A percentile compares a stretch with the other conserved stretches of the same genome.
These are phyloP conservation scores for Gambelia wislizenii DNA, from an alignment of 2,797 vertebrate genomes.

Conservation along the genomic window DNA sequence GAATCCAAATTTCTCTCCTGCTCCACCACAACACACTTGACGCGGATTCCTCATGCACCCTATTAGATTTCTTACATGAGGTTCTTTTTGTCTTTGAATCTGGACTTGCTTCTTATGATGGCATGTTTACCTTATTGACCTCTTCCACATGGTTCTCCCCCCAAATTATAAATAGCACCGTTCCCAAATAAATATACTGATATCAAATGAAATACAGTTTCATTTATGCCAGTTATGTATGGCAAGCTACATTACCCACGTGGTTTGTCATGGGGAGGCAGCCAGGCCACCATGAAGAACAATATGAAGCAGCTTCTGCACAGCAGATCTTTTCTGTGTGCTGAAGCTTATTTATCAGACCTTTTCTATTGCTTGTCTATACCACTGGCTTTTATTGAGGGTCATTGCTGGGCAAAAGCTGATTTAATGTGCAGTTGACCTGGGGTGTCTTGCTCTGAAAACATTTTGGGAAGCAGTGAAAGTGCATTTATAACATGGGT, in stretches of 20 bases:
- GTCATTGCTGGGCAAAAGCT: neutral
- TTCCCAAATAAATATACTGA: neutral
- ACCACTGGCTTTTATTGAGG: neutral
- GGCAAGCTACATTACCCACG: neutral
- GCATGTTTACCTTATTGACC: neutral
- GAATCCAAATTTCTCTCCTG: neutral
- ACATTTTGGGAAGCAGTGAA: neutral
- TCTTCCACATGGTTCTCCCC: neutral
- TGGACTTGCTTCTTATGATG: neutral
- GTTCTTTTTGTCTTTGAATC: neutral
- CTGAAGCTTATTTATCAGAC: conserved; percentile 5
- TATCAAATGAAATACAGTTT: neutral
- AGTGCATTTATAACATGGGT: neutral
- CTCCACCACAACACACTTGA: neutral
- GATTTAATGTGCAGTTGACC: conserved; percentile 18
- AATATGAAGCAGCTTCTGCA: neutral
- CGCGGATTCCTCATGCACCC: neutral
- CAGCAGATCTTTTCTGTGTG: neutral
- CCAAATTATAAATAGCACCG: neutral
- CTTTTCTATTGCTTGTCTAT: neutral
- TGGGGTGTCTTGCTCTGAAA: neutral
- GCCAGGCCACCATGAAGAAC: neutral
- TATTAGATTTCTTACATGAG: neutral
- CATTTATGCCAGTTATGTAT: neutral
- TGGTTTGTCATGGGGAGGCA: neutral